Evolutionary conservation across 2,888 invertebrate species (phyloP), one percentile per base, ranked within the genome.

Genomic region (Stenurella melanura): DNA sequence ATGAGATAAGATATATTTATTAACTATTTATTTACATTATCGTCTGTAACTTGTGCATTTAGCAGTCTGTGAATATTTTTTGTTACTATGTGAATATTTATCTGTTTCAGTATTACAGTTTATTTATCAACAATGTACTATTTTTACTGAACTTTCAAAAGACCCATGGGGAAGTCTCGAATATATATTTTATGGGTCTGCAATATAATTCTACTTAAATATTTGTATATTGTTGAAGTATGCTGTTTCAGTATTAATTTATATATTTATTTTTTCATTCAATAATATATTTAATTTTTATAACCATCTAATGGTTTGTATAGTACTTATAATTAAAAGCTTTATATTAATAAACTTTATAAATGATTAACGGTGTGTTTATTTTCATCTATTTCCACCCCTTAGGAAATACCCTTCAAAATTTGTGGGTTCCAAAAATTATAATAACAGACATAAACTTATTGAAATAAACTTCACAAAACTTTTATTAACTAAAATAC

Each of bases 1-100:
- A 63, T 79, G 75, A 79, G 76, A 78, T 73, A 78, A 74, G 66
- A 74, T 75, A 77, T 81, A 81, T 81, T 81, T 81, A 81, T 81
- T 78, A 80, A 80, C 75, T 81, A 81, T 81, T 81, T 81, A 81
- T 81, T 80, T 76, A 75, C 67, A 58, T 78, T 77, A 73, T 75
- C 64, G 54, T 73, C 75, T 74, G 68, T 78, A 78, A 78, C 73
- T 50, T 76, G 64, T 77, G 80, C 80, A 80, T 78, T 78, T 80
- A 78, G 73, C 72, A 64, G 67, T 73, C 78, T 80, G 80, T 80
- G 80, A 80, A 77, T 78, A 80, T 77, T 78, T 70, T 78, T 80
- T 68, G 67, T 72, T 67, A 54, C 38, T 34, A 34, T 34, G 21
- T 68, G 67, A 72, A 61, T 72, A 68, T 63, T 66, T 66, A 72